Evolutionary conservation across 2,797 vertebrate genomes (phyloP).

Genomic region (Cyprinodon diabolis): DNA sequence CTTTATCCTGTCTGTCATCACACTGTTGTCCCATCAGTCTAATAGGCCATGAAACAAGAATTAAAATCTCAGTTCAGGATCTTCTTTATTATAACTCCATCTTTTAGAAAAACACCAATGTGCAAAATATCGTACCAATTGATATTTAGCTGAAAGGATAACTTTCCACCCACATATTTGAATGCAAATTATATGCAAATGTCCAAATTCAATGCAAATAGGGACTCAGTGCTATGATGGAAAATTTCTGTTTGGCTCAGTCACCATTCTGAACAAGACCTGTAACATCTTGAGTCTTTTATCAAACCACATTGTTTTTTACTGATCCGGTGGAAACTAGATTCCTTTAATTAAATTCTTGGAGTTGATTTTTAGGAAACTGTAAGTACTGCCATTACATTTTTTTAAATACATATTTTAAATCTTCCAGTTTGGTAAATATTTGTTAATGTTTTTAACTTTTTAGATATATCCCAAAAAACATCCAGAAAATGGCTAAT

Average conservation of each 20-base stretch:
- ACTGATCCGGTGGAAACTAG: conserved; percentile 2
- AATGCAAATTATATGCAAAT: conserved; percentile 63
- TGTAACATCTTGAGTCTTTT: conserved; percentile 1
- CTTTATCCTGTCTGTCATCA: conserved; percentile 29
- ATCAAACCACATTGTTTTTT: background rate
- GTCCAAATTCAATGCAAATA: conserved; percentile 77
- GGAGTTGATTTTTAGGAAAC: background rate
- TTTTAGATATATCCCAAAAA: too few species aligned
- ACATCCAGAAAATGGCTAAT: background rate
- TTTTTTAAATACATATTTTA: background rate
- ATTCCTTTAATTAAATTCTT: background rate
- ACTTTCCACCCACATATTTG: conserved; percentile 41
- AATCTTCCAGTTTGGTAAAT: background rate
- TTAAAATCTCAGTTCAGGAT: conserved; percentile 45
- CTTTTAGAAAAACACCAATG: conserved; percentile 19
- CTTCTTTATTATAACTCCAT: conserved; percentile 16
- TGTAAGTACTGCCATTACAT: background rate
- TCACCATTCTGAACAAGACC: conserved; percentile 1
- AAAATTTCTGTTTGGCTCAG: conserved; percentile 50
- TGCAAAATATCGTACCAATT: conserved; percentile 20
- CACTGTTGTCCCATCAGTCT: conserved; percentile 10
- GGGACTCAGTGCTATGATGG: conserved; percentile 38
- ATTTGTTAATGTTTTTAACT: background rate
- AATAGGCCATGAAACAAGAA: conserved; percentile 12
- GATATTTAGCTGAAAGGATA: conserved; percentile 25